Percentiles rank a stretch among this genome's conserved stretches.
Conservation (phyloP, 2,797 vertebrate species). For the Hoplostethus atlanticus region DNA sequence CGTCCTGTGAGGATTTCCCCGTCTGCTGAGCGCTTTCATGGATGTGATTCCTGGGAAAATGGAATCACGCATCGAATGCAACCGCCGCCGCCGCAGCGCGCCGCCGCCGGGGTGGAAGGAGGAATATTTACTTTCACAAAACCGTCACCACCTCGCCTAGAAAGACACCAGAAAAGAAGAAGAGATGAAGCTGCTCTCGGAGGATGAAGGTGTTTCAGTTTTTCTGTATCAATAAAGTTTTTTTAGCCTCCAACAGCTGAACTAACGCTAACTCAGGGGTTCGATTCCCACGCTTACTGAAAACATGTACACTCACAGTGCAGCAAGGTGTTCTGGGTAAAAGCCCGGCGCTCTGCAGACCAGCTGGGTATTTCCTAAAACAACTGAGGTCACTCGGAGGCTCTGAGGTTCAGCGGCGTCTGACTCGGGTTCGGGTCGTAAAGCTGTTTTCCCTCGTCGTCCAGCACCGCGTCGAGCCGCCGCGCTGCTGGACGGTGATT, state of each 20-base stretch:
- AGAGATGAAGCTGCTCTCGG: no score
- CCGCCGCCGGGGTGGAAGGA: no score
- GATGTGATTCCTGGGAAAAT: slow-evolving; percentile 16
- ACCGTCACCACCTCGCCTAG: no score
- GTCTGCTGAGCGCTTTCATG: slow-evolving; percentile 13
- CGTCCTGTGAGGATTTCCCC: slow-evolving; percentile 23
- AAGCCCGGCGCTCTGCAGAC: not conserved
- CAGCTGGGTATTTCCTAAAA: slow-evolving; percentile 13
- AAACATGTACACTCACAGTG: not conserved
- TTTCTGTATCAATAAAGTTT: no score
- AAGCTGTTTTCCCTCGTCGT: slow-evolving; percentile 44
- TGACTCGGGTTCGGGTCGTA: slow-evolving; percentile 5
- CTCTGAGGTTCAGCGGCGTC: not conserved
- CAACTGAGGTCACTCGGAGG: slow-evolving; percentile 3
- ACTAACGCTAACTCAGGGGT: no score
- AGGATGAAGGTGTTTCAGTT: no score
- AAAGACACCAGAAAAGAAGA: no score
- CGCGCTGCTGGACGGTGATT: no score
- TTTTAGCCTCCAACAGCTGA: no score
- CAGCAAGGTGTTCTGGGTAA: slow-evolving; percentile 5
- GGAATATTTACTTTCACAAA: no score
- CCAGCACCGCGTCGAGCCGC: no score
- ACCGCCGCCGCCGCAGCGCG: slow-evolving; percentile 11
- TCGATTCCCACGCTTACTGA: no score
- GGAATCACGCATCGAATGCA: slow-evolving; percentile 19